Conservation (phyloP, 2,797 vertebrate species). For the Falco novaeseelandiae region DNA sequence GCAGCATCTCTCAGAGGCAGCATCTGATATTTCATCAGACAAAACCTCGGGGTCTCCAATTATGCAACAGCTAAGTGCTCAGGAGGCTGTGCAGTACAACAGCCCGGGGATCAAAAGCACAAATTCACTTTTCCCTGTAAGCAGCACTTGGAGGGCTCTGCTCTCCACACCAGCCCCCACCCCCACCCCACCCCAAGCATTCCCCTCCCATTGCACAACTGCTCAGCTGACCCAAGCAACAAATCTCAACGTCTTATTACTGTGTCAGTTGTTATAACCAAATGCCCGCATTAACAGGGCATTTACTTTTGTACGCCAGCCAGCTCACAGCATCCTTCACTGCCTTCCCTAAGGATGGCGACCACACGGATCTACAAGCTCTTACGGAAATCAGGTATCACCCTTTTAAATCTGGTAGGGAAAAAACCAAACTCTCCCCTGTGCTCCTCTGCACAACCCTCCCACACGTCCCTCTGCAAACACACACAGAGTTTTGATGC, state of each 20-base stretch:
- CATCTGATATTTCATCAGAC: not conserved
- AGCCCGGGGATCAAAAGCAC: not conserved
- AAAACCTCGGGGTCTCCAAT: not conserved
- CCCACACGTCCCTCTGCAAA: not conserved
- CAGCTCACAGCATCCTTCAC: not conserved
- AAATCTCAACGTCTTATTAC: not conserved
- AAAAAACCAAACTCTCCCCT: not conserved
- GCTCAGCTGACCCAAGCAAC: not conserved
- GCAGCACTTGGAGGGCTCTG: not conserved
- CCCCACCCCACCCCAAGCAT: not conserved
- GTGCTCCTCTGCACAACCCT: not conserved
- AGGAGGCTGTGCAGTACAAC: not conserved
- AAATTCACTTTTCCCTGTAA: not conserved
- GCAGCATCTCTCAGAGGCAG: not conserved
- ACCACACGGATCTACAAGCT: fast-evolving
- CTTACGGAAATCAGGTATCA: not conserved
- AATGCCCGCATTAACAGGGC: not conserved
- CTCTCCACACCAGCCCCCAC: not conserved
- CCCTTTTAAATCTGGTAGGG: not conserved
- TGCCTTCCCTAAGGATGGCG: not conserved
- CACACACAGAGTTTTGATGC: not conserved
- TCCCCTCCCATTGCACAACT: not conserved
- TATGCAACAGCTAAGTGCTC: not conserved
- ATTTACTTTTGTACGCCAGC: not conserved
- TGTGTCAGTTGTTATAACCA: not conserved